These are phyloP conservation scores for Chrysotoxum bicinctum DNA, from an alignment of 2,888 invertebrate genomes.

Conservation along the genomic window DNA sequence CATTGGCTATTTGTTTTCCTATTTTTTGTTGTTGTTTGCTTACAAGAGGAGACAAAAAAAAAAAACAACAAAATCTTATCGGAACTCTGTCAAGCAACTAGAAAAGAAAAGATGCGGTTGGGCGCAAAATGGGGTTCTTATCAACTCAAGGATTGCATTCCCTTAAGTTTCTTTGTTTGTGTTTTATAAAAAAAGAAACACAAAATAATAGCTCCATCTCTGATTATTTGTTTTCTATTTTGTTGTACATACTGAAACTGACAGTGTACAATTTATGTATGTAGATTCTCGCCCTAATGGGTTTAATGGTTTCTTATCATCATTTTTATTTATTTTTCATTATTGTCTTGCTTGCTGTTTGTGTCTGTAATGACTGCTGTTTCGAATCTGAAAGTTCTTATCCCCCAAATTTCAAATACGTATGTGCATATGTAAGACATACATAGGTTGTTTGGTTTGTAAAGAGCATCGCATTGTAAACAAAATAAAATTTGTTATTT, in stretches of 20 bases:
- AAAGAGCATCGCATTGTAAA: background rate
- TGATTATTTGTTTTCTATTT: constrained; percentile 44
- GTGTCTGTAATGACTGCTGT: background rate
- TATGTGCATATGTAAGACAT: background rate
- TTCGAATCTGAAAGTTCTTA: background rate
- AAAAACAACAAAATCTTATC: constrained; percentile 41
- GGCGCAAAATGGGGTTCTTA: constrained; percentile 14
- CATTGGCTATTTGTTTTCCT: background rate
- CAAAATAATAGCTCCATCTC: constrained; percentile 31
- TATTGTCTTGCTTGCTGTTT: background rate
- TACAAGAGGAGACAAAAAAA: background rate
- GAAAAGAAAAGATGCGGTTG: constrained; percentile 23
- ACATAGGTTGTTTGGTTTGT: background rate
- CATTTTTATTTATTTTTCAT: constrained; percentile 13
- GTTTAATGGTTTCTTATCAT: constrained; percentile 32
- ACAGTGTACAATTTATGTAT: background rate
- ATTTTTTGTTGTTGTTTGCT: constrained; percentile 34
- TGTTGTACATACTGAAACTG: constrained; percentile 25
- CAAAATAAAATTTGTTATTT: background rate
- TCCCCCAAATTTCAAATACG: background rate
- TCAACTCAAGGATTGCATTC: constrained; percentile 27
- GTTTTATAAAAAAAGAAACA: background rate
- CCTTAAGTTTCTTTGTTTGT: constrained; percentile 49
- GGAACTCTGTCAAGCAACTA: background rate
- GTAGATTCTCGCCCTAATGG: constrained; percentile 15